Conservation (phyloP, 2,797 vertebrate genomes). For the Botia kubotai region DNA sequence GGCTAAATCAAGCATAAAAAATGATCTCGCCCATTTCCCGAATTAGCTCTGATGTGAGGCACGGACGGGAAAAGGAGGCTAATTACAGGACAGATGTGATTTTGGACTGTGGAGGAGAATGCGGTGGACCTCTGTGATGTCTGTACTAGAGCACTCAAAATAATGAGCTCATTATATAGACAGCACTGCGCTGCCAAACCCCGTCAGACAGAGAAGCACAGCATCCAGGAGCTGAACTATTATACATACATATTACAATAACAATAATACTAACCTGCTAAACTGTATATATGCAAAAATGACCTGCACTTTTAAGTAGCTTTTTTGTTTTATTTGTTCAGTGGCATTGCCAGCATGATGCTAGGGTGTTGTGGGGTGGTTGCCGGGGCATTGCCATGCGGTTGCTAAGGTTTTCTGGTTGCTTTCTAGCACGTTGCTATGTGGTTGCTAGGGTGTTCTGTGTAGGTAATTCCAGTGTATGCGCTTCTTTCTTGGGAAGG, state of each 20-base stretch:
- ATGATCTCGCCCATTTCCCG: not conserved
- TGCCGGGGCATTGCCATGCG: not conserved
- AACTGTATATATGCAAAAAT: not conserved
- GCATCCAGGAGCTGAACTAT: conserved; percentile 24
- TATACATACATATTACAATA: conserved; percentile 23
- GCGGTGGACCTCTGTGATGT: conserved; percentile 24
- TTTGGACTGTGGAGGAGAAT: conserved; percentile 32
- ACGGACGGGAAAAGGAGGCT: conserved; percentile 20
- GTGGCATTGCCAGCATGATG: not conserved
- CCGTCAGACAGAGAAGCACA: conserved; percentile 4
- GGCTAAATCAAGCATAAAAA: conserved; percentile 18
- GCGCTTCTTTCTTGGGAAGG: too few relatives aligned
- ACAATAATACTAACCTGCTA: not conserved
- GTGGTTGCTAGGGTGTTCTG: not conserved
- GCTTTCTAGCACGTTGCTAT: not conserved
- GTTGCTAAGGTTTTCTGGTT: not conserved
- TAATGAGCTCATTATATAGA: conserved; percentile 54
- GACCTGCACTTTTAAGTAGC: not conserved
- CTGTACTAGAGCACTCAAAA: conserved; percentile 34
- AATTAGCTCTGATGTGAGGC: conserved; percentile 44
- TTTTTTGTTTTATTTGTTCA: not conserved
- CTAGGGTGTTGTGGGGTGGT: not conserved
- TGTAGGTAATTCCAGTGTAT: not conserved
- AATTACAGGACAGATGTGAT: conserved; percentile 57
- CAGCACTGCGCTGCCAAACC: conserved; percentile 22